Evolutionary conservation across 2,888 invertebrate species (phyloP).

Genomic region (Seladonia tumulorum): DNA sequence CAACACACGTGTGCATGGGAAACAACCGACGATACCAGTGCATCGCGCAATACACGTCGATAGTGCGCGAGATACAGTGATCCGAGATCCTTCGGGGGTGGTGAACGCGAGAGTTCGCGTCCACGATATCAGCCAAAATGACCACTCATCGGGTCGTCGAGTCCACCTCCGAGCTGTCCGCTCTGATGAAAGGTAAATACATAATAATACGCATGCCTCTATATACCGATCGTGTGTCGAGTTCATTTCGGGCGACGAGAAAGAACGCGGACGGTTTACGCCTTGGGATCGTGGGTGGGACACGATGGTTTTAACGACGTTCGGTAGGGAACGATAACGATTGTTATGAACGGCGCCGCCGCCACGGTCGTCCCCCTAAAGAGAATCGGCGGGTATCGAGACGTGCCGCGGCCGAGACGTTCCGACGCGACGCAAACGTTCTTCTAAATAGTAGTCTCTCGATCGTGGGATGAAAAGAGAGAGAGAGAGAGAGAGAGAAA

Average conservation of each 20-base stretch:
- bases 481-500: conserved; percentile 1
- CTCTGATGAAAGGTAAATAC: conserved; percentile 80
- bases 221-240: too few relatives aligned
- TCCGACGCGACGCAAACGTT: conserved; percentile 26
- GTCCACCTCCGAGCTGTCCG: conserved; percentile 77
- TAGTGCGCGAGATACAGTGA: conserved; percentile 58
- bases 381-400: too few relatives aligned
- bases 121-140: conserved; percentile 65
- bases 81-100: conserved; percentile 41
- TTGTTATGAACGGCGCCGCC: conserved; percentile 80
- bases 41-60: too few relatives aligned
- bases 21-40: conserved; percentile 31
- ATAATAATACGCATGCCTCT: too few relatives aligned
- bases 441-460: neutral
- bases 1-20: conserved; percentile 45
- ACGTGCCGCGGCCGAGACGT: too few relatives aligned
- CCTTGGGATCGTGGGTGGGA: neutral
- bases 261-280: neutral
- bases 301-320: neutral
- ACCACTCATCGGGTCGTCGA: conserved; percentile 79
- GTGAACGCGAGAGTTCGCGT: conserved; percentile 16
- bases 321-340: conserved; percentile 75
- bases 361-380: conserved; percentile 74
- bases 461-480: neutral
- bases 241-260: too few relatives aligned